Evolutionary conservation across 2,888 invertebrate genomes (phyloP), one percentile per base, ranked within the genome.

Genomic region (Drosophila tripunctata): DNA sequence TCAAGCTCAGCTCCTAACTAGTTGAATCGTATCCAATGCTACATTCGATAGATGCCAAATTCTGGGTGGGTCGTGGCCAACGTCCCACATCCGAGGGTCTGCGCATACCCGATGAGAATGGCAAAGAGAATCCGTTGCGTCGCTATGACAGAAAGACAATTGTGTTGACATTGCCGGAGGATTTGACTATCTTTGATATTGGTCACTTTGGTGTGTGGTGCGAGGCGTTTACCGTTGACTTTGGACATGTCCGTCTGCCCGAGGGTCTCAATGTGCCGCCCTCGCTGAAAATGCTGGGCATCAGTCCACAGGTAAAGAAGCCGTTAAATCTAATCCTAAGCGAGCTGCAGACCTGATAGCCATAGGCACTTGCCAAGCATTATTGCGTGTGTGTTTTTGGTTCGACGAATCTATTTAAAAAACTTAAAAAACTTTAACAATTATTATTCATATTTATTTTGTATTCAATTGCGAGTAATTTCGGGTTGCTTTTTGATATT

Each of bases 141-240:
- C 94, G 94, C 72, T 97, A 98, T 91, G 95, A 96, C 91, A 93
- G 94, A 75, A 97, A 98, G 92, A 97, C 97, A 43, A 95, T 98
- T 86, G 97, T 97, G 6, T 92, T 98, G 30, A 97, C 97, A 0
- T 92, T 98, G 68, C 98, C 98, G 0, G 96, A 95, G 72, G 97
- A 97, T 89, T 92, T 97, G 88, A 98, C 97, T 3, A 94, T 98
- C 45, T 97, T 97, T 90, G 97, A 98, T 91, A 96, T 98, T 89
- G 97, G 97, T 1, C 96, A 97, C 92, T 96, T 98, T 91, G 96
- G 96, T 19, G 95, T 98, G 67, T 98, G 97, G 97, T 98, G 98
- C 90, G 97, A 97, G 91, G 96, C 96, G 4, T 98, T 97, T 92
- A 95, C 96, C 40, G 97, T 97, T 43, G 96, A 98, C 92, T 98